Percentiles rank a stretch among this genome's conserved stretches.
These are phyloP conservation scores for Indicator maculatus DNA, from an alignment of 2,113 vertebrate species.

Conservation along the genomic window DNA sequence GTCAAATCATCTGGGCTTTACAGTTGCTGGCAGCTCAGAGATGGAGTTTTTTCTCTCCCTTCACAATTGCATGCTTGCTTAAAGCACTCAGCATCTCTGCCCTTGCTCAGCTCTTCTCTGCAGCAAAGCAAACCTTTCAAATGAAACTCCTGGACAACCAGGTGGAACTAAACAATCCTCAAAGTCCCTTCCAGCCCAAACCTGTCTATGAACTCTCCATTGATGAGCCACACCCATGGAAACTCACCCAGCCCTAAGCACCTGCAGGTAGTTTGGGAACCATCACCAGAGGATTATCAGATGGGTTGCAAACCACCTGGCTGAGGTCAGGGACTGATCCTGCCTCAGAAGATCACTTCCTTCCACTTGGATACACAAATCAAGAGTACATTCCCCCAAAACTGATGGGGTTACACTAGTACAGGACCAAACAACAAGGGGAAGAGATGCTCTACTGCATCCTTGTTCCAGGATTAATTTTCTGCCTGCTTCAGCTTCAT, in stretches of 20 bases:
- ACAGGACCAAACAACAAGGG: fast-evolving
- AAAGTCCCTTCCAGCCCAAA: too few relatives aligned
- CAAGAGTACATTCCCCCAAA: fast-evolving
- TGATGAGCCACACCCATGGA: background rate
- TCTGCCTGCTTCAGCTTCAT: background rate
- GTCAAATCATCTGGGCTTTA: slow-evolving; percentile 1
- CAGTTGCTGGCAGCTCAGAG: background rate
- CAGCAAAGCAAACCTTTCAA: fast-evolving
- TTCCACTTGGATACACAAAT: background rate
- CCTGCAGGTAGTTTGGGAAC: background rate
- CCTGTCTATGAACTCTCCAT: too few relatives aligned
- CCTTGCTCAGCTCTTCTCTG: background rate
- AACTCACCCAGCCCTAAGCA: background rate
- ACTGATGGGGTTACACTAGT: fast-evolving
- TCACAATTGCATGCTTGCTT: background rate
- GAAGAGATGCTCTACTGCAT: background rate
- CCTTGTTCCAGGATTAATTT: background rate
- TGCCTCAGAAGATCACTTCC: background rate
- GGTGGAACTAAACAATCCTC: too few relatives aligned
- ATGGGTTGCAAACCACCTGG: background rate
- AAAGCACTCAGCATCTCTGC: background rate
- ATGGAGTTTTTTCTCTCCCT: background rate
- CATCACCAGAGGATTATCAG: background rate
- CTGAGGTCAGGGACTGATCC: background rate
- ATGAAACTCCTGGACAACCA: too few relatives aligned